Percentiles rank a stretch among this genome's conserved stretches.
phyloP scores from a whole-genome alignment of 2,797 vertebrate genomes.

The Lates japonicus region DNA sequence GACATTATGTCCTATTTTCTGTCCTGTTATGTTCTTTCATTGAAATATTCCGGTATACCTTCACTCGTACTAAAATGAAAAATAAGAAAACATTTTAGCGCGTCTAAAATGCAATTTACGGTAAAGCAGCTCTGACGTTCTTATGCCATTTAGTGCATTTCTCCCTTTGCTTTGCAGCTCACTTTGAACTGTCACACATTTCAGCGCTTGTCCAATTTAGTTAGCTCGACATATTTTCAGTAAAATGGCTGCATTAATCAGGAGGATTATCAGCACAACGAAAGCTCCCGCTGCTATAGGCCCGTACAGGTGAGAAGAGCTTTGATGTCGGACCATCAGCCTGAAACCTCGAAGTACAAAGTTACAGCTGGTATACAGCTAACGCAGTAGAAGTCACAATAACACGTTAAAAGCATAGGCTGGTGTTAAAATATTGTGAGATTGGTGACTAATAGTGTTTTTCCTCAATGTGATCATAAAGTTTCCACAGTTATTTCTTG shows the following conservation, averaged over 20 bases:
- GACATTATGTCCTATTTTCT: accelerated
- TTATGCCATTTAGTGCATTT: accelerated
- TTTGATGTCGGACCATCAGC: background rate
- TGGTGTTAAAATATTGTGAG: background rate
- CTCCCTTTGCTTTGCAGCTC: background rate
- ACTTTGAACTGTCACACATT: background rate
- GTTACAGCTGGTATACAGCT: background rate
- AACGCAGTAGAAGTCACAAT: background rate
- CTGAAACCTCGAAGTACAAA: background rate
- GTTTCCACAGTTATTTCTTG: background rate
- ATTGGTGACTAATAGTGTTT: background rate
- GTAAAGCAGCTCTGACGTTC: conserved; percentile 19
- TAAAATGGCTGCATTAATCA: conserved; percentile 85
- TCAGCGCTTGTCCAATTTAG: background rate
- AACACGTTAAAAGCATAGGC: background rate
- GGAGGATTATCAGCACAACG: conserved; percentile 88
- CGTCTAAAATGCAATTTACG: conserved; percentile 17
- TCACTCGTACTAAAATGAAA: background rate
- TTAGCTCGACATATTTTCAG: accelerated
- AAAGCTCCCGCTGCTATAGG: conserved; percentile 90
- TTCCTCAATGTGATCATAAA: background rate
- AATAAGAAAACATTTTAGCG: background rate
- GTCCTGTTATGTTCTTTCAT: no score
- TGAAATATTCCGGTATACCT: accelerated
- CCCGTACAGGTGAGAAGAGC: conserved; percentile 91